These are phyloP conservation scores for Steromphala cineraria DNA, from an alignment of 2,888 invertebrate genomes.

Conservation along the genomic window DNA sequence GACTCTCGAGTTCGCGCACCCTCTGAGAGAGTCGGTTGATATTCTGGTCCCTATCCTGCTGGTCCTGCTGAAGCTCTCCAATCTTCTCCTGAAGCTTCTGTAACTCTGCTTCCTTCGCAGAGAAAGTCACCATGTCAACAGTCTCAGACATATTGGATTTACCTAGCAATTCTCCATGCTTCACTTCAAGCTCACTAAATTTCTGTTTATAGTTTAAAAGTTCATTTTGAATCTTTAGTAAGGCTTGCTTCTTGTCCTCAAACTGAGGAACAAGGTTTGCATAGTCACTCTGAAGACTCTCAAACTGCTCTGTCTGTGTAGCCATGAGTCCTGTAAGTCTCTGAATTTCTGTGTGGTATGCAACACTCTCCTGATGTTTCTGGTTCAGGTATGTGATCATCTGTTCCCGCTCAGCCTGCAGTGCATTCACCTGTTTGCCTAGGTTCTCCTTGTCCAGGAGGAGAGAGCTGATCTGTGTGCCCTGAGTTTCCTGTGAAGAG, in stretches of 20 bases:
- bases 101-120: slow-evolving; percentile 54
- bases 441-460: slow-evolving; percentile 69
- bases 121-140: slow-evolving; percentile 50
- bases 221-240: slow-evolving; percentile 74
- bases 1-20: slow-evolving; percentile 59
- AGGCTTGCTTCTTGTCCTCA: slow-evolving; percentile 74
- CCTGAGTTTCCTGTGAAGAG: slow-evolving; percentile 48
- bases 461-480: slow-evolving; percentile 71
- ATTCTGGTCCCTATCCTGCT: slow-evolving; percentile 42
- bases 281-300: slow-evolving; percentile 67
- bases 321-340: slow-evolving; percentile 77
- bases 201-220: slow-evolving; percentile 71
- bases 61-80: slow-evolving; percentile 19
- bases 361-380: slow-evolving; percentile 90
- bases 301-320: slow-evolving; percentile 58
- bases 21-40: slow-evolving; percentile 53
- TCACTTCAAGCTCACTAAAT: slow-evolving; percentile 70
- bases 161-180: slow-evolving; percentile 65
- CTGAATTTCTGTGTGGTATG: slow-evolving; percentile 91
- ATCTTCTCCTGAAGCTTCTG: slow-evolving; percentile 47
- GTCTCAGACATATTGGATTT: slow-evolving; percentile 56
- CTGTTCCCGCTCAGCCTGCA: slow-evolving; percentile 74
- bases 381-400: slow-evolving; percentile 79
- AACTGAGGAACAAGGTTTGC: slow-evolving; percentile 69
- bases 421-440: slow-evolving; percentile 83